phyloP scores from a whole-genome alignment of 1,140 invertebrate species.

The Anadara kagoshimensis region DNA sequence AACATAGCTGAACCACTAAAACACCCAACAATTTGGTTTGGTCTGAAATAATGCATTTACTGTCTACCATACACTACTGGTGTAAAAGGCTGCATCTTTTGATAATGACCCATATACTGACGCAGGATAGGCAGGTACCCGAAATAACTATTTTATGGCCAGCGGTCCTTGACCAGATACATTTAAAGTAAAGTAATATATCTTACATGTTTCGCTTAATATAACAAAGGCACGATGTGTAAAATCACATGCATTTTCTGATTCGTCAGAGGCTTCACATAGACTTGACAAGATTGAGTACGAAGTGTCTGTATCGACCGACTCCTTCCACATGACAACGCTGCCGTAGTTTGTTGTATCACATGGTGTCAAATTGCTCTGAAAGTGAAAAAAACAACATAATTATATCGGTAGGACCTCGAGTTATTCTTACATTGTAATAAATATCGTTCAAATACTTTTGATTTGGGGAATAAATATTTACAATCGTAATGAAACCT shows the following conservation, averaged over 20 bases:
- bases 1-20: no score
- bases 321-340: constrained; percentile 40
- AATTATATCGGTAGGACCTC: no score
- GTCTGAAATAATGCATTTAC: no score
- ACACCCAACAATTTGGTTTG: no score
- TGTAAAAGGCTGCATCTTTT: no score
- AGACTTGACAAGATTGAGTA: constrained; percentile 32
- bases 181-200: background rate
- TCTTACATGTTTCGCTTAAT: constrained; percentile 39
- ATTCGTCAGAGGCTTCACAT: constrained; percentile 33
- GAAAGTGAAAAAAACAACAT: background rate
- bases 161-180: no score
- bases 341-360: constrained; percentile 38
- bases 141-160: background rate
- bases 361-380: constrained; percentile 1
- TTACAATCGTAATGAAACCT: no score
- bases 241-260: constrained; percentile 38
- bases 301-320: constrained; percentile 23
- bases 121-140: background rate
- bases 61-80: no score
- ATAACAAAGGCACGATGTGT: constrained; percentile 41
- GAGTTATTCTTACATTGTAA: no score
- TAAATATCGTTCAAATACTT: no score
- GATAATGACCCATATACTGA: no score
- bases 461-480: no score